These are phyloP conservation scores for Elysia crispata DNA, from an alignment of 2,888 invertebrate species.

Conservation along the genomic window DNA sequence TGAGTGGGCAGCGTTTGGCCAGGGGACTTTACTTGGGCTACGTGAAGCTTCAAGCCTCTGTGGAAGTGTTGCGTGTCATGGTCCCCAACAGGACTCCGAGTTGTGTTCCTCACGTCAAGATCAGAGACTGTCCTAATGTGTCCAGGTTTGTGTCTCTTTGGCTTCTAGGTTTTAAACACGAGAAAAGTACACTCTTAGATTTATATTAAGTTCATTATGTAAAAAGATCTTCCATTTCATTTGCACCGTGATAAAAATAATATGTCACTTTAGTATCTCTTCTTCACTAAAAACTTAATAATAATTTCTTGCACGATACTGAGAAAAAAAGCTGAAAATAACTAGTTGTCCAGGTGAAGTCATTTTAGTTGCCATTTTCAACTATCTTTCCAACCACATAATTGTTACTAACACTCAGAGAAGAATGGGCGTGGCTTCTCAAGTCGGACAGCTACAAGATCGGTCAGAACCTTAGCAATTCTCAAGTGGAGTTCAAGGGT, in stretches of 20 bases:
- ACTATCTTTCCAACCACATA: no score
- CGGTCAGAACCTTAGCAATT: slow-evolving; percentile 52
- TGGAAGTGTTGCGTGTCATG: slow-evolving; percentile 94
- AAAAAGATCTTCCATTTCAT: no score
- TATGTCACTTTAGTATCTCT: no score
- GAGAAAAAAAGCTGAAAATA: no score
- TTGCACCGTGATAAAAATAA: no score
- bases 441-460: slow-evolving; percentile 72
- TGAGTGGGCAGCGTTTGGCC: slow-evolving; percentile 88
- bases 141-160: slow-evolving; percentile 84
- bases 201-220: no score
- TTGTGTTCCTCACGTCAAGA: slow-evolving; percentile 94
- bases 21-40: slow-evolving; percentile 96
- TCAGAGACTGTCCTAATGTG: slow-evolving; percentile 96
- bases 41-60: slow-evolving; percentile 96
- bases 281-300: no score
- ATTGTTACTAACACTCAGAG: slow-evolving; percentile 81
- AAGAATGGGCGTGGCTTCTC: slow-evolving; percentile 96
- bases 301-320: no score
- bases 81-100: slow-evolving; percentile 95
- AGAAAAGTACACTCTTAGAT: neutral
- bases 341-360: no score
- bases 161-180: neutral
- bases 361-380: no score
- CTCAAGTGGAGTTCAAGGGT: slow-evolving; percentile 77